These are phyloP conservation scores for Odontamblyopus rebecca DNA, from an alignment of 2,797 vertebrate genomes.

Conservation along the genomic window DNA sequence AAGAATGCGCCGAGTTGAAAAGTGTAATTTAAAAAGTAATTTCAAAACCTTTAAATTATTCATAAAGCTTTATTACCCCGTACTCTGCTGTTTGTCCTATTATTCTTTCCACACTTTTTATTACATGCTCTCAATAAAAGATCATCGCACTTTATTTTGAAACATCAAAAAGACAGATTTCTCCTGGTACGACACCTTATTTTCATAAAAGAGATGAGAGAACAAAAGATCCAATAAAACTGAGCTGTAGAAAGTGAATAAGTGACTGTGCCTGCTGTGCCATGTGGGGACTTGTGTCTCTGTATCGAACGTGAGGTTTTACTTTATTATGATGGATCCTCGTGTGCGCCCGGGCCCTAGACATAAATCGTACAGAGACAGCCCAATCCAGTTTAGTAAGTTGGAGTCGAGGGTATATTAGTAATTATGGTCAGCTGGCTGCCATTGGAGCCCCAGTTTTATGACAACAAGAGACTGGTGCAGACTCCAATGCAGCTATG, in stretches of 20 bases:
- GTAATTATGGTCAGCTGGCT: constrained; percentile 48
- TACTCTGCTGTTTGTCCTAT: constrained; percentile 24
- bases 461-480: constrained; percentile 40
- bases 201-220: constrained; percentile 19
- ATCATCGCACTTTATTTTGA: constrained; percentile 12
- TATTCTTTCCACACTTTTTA: constrained; percentile 29
- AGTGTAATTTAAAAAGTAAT: constrained; percentile 32
- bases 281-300: constrained; percentile 12
- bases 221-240: constrained; percentile 10
- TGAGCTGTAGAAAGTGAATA: constrained; percentile 9
- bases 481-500: constrained; percentile 43
- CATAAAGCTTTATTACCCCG: constrained; percentile 33
- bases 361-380: constrained; percentile 38
- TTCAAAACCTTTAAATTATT: constrained; percentile 56
- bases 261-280: constrained; percentile 6
- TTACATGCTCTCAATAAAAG: constrained; percentile 27
- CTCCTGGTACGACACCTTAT: constrained; percentile 21
- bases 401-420: constrained; percentile 38
- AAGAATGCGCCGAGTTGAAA: constrained; percentile 31
- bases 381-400: constrained; percentile 44
- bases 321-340: constrained; percentile 39
- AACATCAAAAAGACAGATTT: constrained; percentile 33
- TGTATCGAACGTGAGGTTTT: constrained; percentile 19
- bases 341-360: constrained; percentile 28
- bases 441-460: constrained; percentile 27